A percentile compares a stretch with the other conserved stretches of the same genome.
Evolutionary conservation across 2,113 vertebrate species (phyloP).

Genomic region (Cyanocitta stelleri): DNA sequence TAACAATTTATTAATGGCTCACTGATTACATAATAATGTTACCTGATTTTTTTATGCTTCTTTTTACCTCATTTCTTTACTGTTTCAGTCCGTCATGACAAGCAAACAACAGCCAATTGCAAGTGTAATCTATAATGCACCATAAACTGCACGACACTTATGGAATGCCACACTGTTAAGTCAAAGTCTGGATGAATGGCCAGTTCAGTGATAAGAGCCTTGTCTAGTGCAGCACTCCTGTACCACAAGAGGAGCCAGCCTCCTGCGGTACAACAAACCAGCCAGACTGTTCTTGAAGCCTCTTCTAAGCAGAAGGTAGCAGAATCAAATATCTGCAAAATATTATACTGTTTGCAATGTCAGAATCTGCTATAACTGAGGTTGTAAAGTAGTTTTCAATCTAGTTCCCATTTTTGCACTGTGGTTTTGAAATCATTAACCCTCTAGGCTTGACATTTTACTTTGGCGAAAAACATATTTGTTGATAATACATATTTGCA

Average conservation of each 20-base stretch:
- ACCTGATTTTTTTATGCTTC: not conserved
- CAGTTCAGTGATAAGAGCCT: not conserved
- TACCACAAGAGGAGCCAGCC: not conserved
- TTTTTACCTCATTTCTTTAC: not conserved
- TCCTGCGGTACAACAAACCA: not conserved
- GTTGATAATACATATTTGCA: not conserved
- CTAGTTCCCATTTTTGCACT: not conserved
- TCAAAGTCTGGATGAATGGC: not conserved
- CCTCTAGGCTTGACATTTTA: slow-evolving; percentile 3
- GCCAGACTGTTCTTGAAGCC: not conserved
- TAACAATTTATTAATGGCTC: not conserved
- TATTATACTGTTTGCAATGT: not conserved
- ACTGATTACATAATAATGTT: not conserved
- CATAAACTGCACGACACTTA: not conserved
- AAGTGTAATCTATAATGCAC: not conserved
- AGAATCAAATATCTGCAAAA: not conserved
- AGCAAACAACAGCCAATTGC: not conserved
- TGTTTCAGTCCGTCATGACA: not conserved
- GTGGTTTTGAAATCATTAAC: not conserved
- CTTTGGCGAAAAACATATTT: not conserved
- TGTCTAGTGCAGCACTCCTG: not conserved
- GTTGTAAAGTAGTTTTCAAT: not conserved
- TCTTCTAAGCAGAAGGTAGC: not conserved
- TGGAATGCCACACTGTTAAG: not conserved
- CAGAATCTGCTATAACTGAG: not conserved